Evolutionary conservation across 2,113 vertebrate genomes (phyloP).

Genomic region (Meles meles): DNA sequence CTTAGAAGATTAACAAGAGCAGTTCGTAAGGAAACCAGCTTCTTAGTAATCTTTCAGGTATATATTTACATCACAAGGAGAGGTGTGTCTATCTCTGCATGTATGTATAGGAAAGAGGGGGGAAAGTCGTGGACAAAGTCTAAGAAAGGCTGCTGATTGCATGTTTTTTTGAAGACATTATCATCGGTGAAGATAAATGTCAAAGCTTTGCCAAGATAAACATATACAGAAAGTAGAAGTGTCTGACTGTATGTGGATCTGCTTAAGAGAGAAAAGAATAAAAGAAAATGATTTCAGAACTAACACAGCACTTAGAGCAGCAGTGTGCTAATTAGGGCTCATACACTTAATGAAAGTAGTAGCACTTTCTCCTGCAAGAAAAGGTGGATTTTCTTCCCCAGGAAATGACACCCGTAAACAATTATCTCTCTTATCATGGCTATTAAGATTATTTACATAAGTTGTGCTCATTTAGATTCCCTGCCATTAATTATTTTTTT

Average conservation of each 20-base stretch:
- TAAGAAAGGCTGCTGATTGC: background rate
- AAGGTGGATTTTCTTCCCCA: conserved; percentile 30
- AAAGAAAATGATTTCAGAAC: conserved; percentile 43
- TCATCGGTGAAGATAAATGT: background rate
- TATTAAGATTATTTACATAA: conserved; percentile 68
- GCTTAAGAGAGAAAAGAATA: background rate
- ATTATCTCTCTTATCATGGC: conserved; percentile 59
- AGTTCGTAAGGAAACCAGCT: background rate
- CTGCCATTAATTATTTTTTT: conserved; percentile 24
- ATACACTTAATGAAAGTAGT: conserved; percentile 63
- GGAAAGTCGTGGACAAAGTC: background rate
- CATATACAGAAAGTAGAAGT: background rate
- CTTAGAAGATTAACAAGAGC: background rate
- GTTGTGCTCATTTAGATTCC: conserved; percentile 36
- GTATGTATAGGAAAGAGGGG: accelerated
- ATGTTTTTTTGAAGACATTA: background rate
- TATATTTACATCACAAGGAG: background rate
- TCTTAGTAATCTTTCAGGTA: background rate
- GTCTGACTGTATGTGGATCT: background rate
- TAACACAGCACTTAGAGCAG: conserved; percentile 56
- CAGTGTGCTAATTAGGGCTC: conserved; percentile 67
- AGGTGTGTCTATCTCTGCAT: background rate
- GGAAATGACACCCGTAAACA: conserved; percentile 66
- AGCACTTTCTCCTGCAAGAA: conserved; percentile 64
- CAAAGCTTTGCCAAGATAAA: background rate